A percentile compares a stretch with the other conserved stretches of the same genome.
Conservation (phyloP, 2,797 vertebrate genomes). For the Falco peregrinus region DNA sequence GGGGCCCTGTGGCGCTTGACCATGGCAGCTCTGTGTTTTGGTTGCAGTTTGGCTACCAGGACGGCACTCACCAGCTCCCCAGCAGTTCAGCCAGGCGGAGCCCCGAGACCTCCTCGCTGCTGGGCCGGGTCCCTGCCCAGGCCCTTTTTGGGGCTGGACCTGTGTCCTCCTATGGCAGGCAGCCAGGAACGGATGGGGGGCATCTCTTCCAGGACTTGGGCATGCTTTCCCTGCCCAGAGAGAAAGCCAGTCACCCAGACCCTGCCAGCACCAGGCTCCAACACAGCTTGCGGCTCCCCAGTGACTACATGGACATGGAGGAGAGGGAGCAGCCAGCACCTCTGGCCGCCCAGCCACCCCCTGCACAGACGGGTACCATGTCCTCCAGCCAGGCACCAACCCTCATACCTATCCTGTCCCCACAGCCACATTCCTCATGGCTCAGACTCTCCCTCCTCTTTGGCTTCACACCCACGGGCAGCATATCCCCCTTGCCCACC, state of each 20-base stretch:
- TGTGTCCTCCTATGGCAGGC: conserved; percentile 67
- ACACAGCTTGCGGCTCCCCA: conserved; percentile 46
- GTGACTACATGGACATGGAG: conserved; percentile 48
- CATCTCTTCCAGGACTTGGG: conserved; percentile 87
- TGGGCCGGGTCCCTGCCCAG: conserved; percentile 58
- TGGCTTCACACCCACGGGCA: not conserved
- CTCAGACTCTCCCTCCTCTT: not conserved
- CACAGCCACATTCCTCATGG: accelerated
- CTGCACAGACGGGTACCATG: conserved; percentile 40
- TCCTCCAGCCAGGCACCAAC: not conserved
- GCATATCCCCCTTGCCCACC: not conserved
- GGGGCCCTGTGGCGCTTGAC: not conserved
- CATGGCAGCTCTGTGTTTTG: not conserved
- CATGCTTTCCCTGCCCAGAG: conserved; percentile 82
- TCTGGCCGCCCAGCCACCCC: not conserved
- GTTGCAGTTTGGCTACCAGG: conserved; percentile 86
- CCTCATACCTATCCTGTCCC: not conserved
- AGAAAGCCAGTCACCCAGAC: conserved; percentile 61
- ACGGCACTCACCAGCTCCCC: conserved; percentile 70
- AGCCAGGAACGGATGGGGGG: conserved; percentile 70
- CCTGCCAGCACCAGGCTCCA: conserved; percentile 69
- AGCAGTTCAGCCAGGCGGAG: not conserved
- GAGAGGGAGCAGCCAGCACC: conserved; percentile 39
- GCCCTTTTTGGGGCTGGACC: conserved; percentile 65
- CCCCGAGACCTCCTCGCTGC: conserved; percentile 39